A percentile compares a stretch with the other conserved stretches of the same genome.
phyloP scores from a whole-genome alignment of 2,113 vertebrate species.

The Hemiscyllium ocellatum region DNA sequence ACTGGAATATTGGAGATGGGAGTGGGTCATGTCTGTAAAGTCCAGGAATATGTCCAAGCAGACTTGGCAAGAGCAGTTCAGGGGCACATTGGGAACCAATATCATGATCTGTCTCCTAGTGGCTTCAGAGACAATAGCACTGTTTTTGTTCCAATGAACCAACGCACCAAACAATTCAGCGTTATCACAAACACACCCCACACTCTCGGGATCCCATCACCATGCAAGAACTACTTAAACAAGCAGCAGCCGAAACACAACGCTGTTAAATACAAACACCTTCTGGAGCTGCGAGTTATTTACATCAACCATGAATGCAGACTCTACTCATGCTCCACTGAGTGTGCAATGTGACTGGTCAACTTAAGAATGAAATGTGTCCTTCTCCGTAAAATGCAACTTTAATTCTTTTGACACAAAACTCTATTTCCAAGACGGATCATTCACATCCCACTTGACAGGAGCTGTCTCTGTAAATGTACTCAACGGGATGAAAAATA shows the following conservation, averaged over 20 bases:
- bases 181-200: background rate
- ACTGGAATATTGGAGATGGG: too few relatives aligned
- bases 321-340: background rate
- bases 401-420: conserved; percentile 3
- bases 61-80: background rate
- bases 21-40: background rate
- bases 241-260: background rate
- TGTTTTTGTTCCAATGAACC: background rate
- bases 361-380: background rate
- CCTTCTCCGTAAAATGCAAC: background rate
- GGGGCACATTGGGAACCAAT: background rate
- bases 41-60: background rate
- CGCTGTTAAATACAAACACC: background rate
- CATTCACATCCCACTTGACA: background rate
- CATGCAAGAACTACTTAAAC: background rate
- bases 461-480: background rate
- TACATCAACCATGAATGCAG: background rate
- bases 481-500: background rate
- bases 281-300: background rate
- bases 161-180: background rate
- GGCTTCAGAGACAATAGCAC: background rate
- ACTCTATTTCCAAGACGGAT: background rate
- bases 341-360: background rate
- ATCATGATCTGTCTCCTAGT: background rate
- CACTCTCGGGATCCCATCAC: background rate